Evolutionary conservation across 2,797 vertebrate genomes (phyloP), one percentile per base, ranked within the genome.

Genomic region (Bovichtus diacanthus): DNA sequence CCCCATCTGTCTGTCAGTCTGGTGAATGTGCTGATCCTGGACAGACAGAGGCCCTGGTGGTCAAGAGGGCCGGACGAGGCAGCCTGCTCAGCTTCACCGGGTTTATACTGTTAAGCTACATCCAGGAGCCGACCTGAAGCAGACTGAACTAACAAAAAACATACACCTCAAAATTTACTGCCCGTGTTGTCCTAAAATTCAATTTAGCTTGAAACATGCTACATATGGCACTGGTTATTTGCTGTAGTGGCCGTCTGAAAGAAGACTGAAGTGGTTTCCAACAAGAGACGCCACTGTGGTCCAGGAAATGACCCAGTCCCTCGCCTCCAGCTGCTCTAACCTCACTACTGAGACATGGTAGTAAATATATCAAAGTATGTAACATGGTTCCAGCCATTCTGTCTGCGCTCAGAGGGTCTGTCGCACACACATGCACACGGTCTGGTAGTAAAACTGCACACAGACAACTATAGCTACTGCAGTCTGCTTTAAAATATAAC

Each of bases 251-350:
- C 76, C 66, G 78, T 54, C 78, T 76, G 68, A 46, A 76, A 61
- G 76, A 78, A 76, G 76, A 80, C 25, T 74, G 76, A 90, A 88
- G 87, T 49, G 54, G 71, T 89, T 91, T 87, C 59, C 70, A 89
- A 88, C 78, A 72, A 84, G 86, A 90, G 81, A 88, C 74, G 72
- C 84, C 82, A 74, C 83, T 80, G 84, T 74, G 55, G 64, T 90
- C 79, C 88, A 93, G 93, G 94, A 94, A 94, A 92, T 93, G 91
- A 92, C 91, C 91, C 82, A 41, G 82, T 80, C 70, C 21, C 68
- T 67, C 83, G 88, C 89, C 86, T 79, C 91, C 90, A 85, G 84
- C 80, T 77, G 82, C 67, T 74, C 78, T 76, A 80, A 82, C 87
- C 77, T 83, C 76, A 77, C 86, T 70, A 54, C 82, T 73, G 76